Conservation (phyloP, 1,140 invertebrate genomes). For the Ostrea denselamellosa region DNA sequence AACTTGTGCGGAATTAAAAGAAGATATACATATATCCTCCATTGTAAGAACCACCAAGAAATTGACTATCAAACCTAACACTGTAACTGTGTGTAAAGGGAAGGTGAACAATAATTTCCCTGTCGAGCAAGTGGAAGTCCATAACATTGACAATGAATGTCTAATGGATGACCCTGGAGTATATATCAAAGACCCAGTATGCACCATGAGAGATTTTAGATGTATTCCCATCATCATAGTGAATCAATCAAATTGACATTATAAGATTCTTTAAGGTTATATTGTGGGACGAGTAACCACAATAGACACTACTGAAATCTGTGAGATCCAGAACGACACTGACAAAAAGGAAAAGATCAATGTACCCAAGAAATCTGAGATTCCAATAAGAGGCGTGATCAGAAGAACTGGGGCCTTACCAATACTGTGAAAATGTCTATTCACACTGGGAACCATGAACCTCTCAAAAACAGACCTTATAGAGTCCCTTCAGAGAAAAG, state of each 20-base stretch:
- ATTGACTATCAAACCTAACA: slow-evolving; percentile 45
- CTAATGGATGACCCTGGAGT: slow-evolving; percentile 45
- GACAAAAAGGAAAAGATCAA: neutral
- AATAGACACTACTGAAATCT: slow-evolving; percentile 13
- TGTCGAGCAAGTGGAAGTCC: neutral
- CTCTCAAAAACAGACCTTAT: slow-evolving; percentile 57
- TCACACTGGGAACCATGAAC: slow-evolving; percentile 46
- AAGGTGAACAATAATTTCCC: slow-evolving; percentile 9
- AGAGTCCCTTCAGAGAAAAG: slow-evolving; percentile 52
- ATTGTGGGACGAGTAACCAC: slow-evolving; percentile 12
- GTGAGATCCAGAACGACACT: neutral
- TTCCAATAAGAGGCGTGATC: neutral
- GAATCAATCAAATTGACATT: slow-evolving; percentile 42
- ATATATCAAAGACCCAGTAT: slow-evolving; percentile 43
- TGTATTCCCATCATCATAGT: slow-evolving; percentile 45
- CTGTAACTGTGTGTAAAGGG: slow-evolving; percentile 26
- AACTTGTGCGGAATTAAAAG: slow-evolving; percentile 50
- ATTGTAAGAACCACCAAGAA: slow-evolving; percentile 20
- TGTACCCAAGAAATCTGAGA: neutral
- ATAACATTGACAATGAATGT: neutral
- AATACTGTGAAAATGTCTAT: slow-evolving; percentile 53
- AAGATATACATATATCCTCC: slow-evolving; percentile 49
- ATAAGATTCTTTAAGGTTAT: slow-evolving; percentile 20
- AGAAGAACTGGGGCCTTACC: neutral
- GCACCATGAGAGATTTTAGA: neutral